Evolutionary conservation across 2,888 invertebrate species (phyloP).

Genomic region (Ligdia adustata): DNA sequence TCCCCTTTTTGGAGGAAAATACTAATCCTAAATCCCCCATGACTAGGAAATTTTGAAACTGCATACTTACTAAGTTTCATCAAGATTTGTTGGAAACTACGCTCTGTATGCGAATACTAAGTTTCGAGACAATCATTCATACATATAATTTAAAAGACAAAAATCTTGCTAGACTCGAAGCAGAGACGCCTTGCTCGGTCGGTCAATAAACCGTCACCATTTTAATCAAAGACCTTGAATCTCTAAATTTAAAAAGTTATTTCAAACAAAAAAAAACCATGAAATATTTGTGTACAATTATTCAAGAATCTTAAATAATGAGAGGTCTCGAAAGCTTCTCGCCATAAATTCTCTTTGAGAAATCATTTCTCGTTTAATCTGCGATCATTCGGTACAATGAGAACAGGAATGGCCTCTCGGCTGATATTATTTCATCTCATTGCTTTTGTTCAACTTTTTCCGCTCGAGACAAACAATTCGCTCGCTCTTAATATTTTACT

Average conservation of each 20-base stretch:
- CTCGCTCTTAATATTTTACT: slow-evolving; percentile 1
- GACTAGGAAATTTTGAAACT: too few relatives aligned
- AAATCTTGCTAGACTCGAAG: too few relatives aligned
- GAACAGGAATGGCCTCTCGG: slow-evolving; percentile 38
- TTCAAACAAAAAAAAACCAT: slow-evolving; percentile 23
- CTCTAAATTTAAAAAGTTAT: slow-evolving; percentile 16
- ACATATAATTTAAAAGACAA: too few relatives aligned
- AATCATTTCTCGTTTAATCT: slow-evolving; percentile 48
- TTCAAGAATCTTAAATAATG: slow-evolving; percentile 30
- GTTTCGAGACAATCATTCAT: too few relatives aligned
- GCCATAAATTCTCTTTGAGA: slow-evolving; percentile 36
- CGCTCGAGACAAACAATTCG: slow-evolving; percentile 15
- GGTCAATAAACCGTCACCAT: too few relatives aligned
- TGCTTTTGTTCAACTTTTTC: slow-evolving; percentile 27
- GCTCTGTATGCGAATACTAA: too few relatives aligned
- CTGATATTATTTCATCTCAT: slow-evolving; percentile 25
- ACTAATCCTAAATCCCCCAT: too few relatives aligned
- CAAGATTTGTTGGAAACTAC: too few relatives aligned
- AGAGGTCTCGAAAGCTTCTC: slow-evolving; percentile 25
- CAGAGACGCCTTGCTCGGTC: too few relatives aligned
- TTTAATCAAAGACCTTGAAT: too few relatives aligned
- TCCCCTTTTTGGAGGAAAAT: too few relatives aligned
- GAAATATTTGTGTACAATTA: slow-evolving; percentile 31
- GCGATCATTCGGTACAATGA: slow-evolving; percentile 43
- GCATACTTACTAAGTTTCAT: too few relatives aligned